Percentiles rank a stretch among this genome's conserved stretches.
phyloP scores from a whole-genome alignment of 2,113 vertebrate genomes.

The Emydura subglobosa region DNA sequence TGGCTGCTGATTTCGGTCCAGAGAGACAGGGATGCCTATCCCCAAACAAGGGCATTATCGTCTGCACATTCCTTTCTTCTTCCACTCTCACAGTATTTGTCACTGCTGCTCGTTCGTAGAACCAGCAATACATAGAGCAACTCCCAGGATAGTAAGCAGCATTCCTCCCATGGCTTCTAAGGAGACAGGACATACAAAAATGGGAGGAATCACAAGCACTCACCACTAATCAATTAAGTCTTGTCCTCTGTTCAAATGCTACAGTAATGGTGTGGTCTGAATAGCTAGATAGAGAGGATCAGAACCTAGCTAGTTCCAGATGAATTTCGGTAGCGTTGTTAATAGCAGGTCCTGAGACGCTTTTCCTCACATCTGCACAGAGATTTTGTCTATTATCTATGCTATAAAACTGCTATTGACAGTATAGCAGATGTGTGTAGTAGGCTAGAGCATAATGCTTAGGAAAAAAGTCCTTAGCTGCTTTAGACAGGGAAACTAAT shows the following conservation, averaged over 20 bases:
- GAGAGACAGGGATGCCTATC: not conserved
- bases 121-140: constrained; percentile 86
- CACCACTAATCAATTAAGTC: accelerated
- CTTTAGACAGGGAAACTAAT: not conserved
- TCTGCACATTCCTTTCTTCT: not conserved
- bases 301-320: not conserved
- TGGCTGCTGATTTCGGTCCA: not conserved
- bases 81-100: not conserved
- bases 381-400: not conserved
- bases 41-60: accelerated
- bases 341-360: not conserved
- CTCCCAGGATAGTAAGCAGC: constrained; percentile 86
- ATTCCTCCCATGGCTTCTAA: constrained; percentile 87
- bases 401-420: not conserved
- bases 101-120: constrained; percentile 67
- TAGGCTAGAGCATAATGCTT: not conserved
- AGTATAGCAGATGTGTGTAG: not conserved
- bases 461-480: not conserved
- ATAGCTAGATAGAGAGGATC: accelerated
- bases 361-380: not conserved
- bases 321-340: not conserved
- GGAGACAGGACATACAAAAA: accelerated
- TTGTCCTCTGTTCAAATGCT: not conserved
- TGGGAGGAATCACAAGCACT: accelerated
- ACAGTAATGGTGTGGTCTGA: accelerated